Conservation (phyloP, 2,113 vertebrate genomes). For the Rhynchomys soricoides region DNA sequence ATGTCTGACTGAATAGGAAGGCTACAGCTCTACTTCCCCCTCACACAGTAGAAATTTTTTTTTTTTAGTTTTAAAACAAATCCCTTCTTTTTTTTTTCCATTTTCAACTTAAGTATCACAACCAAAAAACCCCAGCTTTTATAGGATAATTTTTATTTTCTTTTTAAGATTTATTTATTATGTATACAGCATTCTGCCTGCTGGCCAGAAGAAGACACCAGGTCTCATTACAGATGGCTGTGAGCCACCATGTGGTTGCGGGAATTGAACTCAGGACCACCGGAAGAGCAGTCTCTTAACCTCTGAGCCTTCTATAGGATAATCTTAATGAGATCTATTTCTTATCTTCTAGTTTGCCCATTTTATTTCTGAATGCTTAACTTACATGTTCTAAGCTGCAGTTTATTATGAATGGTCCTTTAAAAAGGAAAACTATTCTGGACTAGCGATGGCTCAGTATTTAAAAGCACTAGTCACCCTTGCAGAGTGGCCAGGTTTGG, state of each 20-base stretch:
- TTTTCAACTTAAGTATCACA: not conserved
- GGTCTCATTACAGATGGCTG: too few species aligned
- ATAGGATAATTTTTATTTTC: not conserved
- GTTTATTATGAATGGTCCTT: not conserved
- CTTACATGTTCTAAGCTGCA: not conserved
- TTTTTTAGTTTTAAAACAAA: not conserved
- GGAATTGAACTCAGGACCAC: too few species aligned
- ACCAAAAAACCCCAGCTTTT: not conserved
- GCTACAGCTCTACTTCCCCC: not conserved
- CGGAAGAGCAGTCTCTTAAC: too few species aligned
- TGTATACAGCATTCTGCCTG: too few species aligned
- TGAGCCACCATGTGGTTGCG: too few species aligned
- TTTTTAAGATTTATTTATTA: too few species aligned
- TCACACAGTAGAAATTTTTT: not conserved
- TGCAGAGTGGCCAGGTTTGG: not conserved
- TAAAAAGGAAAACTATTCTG: constrained; percentile 29
- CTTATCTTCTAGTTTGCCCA: constrained; percentile 29
- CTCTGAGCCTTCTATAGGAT: not conserved
- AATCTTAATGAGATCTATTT: not conserved
- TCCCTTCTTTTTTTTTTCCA: not conserved
- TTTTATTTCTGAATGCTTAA: constrained; percentile 47
- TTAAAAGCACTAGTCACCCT: not conserved
- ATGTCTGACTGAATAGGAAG: not conserved
- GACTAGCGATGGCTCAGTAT: not conserved
- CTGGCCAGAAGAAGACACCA: too few species aligned